These are phyloP conservation scores for Acridotheres tristis DNA, from an alignment of 2,797 vertebrate species.

Conservation along the genomic window DNA sequence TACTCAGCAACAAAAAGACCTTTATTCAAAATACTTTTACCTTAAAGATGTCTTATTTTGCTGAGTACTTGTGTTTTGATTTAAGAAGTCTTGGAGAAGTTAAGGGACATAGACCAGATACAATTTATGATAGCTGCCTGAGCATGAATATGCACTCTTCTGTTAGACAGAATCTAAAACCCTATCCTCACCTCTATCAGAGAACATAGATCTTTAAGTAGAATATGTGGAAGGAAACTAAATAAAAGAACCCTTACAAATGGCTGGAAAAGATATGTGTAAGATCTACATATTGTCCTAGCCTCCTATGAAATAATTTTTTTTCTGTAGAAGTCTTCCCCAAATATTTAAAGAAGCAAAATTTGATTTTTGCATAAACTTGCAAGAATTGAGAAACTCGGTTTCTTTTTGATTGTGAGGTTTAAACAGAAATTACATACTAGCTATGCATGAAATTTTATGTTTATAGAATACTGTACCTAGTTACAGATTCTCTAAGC, in stretches of 20 bases:
- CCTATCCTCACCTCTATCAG: neutral
- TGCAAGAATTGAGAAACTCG: neutral
- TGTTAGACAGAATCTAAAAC: neutral
- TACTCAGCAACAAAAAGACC: accelerated
- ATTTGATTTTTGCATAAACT: neutral
- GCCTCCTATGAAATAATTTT: neutral
- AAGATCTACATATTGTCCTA: neutral
- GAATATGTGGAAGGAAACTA: neutral
- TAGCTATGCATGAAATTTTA: neutral
- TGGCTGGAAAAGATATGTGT: neutral
- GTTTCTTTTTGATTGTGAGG: neutral
- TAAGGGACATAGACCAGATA: neutral
- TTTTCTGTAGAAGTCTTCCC: neutral
- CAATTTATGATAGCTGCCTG: neutral
- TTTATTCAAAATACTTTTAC: neutral
- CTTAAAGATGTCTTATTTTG: neutral
- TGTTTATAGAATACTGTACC: neutral
- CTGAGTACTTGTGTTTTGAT: neutral
- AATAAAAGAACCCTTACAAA: neutral
- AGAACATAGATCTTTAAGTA: neutral
- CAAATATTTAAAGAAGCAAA: neutral
- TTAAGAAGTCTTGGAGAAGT: neutral
- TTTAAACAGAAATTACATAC: neutral
- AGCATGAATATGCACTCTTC: neutral
- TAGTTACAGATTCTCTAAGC: neutral